phyloP scores from a whole-genome alignment of 2,888 invertebrate species.

The Graphium colonna region DNA sequence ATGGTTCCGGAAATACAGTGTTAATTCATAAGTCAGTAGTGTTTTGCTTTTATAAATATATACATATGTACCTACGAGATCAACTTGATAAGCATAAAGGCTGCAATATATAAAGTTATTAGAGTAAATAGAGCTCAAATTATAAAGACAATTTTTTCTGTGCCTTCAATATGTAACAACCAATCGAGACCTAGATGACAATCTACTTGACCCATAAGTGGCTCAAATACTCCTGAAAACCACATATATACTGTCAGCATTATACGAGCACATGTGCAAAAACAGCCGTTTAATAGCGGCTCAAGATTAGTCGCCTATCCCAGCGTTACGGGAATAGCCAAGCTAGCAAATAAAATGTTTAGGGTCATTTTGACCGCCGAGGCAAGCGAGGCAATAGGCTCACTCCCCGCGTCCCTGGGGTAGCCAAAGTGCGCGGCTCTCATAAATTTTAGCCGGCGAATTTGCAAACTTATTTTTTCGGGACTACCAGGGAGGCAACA shows the following conservation, averaged over 20 bases:
- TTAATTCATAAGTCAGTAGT: too few species aligned
- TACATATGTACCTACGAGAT: too few species aligned
- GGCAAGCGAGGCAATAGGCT: slow-evolving; percentile 72
- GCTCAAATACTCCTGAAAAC: too few species aligned
- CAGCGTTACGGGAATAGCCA: slow-evolving; percentile 69
- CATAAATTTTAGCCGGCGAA: slow-evolving; percentile 79
- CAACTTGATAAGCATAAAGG: too few species aligned
- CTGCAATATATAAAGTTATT: too few species aligned
- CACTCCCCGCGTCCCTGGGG: slow-evolving; percentile 66
- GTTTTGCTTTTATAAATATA: too few species aligned
- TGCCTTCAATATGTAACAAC: too few species aligned
- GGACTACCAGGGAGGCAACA: slow-evolving; percentile 67
- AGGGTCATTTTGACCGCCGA: slow-evolving; percentile 74
- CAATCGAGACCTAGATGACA: too few species aligned
- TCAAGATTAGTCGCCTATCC: slow-evolving; percentile 71
- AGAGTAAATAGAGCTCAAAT: too few species aligned
- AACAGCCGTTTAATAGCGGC: slow-evolving; percentile 67
- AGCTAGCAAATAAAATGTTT: slow-evolving; percentile 77
- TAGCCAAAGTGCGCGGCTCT: slow-evolving; percentile 56
- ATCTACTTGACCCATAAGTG: too few species aligned
- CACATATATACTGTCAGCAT: not conserved
- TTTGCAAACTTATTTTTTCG: slow-evolving; percentile 77
- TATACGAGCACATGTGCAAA: slow-evolving; percentile 55
- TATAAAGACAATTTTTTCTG: too few species aligned
- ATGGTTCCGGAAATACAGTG: too few species aligned